Conservation (phyloP, 1,140 invertebrate species). For the Papilio polyxenes region DNA sequence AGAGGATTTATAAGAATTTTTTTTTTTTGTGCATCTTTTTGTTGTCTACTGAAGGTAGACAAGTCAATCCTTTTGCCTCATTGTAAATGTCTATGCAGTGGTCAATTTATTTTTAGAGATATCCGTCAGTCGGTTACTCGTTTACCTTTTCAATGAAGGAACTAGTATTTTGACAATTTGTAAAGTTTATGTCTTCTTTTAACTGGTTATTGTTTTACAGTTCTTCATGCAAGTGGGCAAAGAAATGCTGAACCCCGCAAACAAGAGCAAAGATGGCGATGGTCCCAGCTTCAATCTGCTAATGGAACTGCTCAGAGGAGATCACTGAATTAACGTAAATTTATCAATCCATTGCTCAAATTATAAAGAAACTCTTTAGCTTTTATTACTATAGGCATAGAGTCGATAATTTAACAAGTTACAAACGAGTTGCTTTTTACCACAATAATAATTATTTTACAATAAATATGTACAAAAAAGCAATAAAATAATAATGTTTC, state of each 20-base stretch:
- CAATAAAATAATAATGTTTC: neutral
- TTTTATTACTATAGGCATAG: slow-evolving; percentile 22
- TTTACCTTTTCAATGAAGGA: too few species aligned
- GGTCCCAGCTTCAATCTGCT: slow-evolving; percentile 95
- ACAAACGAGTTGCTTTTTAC: slow-evolving; percentile 4
- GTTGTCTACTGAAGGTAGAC: too few species aligned
- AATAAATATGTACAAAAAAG: neutral
- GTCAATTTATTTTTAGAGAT: too few species aligned
- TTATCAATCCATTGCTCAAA: slow-evolving; percentile 60
- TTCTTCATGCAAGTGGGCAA: slow-evolving; percentile 89
- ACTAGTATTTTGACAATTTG: too few species aligned
- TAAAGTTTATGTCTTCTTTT: too few species aligned
- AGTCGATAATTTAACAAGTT: neutral
- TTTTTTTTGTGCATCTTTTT: too few species aligned
- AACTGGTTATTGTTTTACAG: slow-evolving; percentile 46
- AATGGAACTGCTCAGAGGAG: slow-evolving; percentile 96
- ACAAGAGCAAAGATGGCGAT: slow-evolving; percentile 92
- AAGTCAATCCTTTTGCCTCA: too few species aligned
- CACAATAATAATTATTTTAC: neutral
- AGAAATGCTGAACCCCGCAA: slow-evolving; percentile 91
- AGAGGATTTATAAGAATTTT: too few species aligned
- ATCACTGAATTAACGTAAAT: slow-evolving; percentile 84
- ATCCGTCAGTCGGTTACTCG: too few species aligned
- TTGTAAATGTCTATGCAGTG: too few species aligned
- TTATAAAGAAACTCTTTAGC: slow-evolving; percentile 35